Evolutionary conservation across 2,888 invertebrate genomes (phyloP).

Genomic region (Lucinisca nassula): DNA sequence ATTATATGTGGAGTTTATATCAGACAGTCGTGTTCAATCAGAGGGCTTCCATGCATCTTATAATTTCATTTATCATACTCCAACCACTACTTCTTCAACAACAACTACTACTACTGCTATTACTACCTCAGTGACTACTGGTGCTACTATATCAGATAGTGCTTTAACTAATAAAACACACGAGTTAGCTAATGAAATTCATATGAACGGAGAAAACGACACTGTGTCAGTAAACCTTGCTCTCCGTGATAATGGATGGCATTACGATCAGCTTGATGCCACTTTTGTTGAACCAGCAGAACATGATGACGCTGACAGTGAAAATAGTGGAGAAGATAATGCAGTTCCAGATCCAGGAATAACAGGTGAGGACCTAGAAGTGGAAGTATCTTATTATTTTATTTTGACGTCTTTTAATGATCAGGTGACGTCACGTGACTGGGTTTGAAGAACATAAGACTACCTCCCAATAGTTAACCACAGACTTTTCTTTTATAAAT

Average conservation of each 20-base stretch:
- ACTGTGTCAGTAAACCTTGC: background rate
- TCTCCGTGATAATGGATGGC: background rate
- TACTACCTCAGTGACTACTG: background rate
- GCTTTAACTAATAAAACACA: background rate
- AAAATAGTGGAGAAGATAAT: background rate
- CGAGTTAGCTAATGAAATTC: background rate
- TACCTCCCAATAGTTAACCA: too few species aligned
- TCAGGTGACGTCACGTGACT: too few species aligned
- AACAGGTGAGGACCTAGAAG: background rate
- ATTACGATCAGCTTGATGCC: background rate
- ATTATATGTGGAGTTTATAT: conserved; percentile 79
- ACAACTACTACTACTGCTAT: conserved; percentile 27
- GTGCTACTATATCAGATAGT: background rate
- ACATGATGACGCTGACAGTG: background rate
- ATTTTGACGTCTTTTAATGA: too few species aligned
- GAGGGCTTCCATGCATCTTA: conserved; percentile 85
- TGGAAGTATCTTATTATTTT: too few species aligned
- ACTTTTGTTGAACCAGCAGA: background rate
- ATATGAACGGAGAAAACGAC: background rate
- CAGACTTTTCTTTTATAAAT: too few species aligned
- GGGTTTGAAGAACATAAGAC: too few species aligned
- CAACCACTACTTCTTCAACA: conserved; percentile 23
- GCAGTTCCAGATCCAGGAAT: background rate
- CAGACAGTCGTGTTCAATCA: conserved; percentile 81
- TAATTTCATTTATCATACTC: conserved; percentile 71